A percentile compares a stretch with the other conserved stretches of the same genome.
Conservation (phyloP, 2,888 invertebrate species). For the Bombyx huttoni region DNA sequence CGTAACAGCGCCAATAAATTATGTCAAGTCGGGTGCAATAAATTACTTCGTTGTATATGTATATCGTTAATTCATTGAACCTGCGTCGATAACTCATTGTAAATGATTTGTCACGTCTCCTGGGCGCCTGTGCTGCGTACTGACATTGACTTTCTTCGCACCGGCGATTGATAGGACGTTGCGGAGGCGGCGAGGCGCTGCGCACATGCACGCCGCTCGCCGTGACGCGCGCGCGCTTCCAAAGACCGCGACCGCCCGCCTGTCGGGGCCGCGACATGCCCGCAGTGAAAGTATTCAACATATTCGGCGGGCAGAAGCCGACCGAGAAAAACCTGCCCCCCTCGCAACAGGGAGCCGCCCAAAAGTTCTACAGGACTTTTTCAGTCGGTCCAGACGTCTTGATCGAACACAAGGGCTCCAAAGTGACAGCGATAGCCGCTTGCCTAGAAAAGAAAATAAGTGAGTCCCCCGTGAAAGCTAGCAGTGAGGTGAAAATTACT, state of each 20-base stretch:
- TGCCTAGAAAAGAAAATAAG: slow-evolving; percentile 58
- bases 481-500: slow-evolving; percentile 15
- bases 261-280: slow-evolving; percentile 65
- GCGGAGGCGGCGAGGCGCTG: slow-evolving; percentile 14
- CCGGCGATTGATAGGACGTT: slow-evolving; percentile 39
- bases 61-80: not conserved
- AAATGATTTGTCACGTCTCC: slow-evolving; percentile 39
- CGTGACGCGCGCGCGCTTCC: slow-evolving; percentile 64
- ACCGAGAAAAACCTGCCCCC: slow-evolving; percentile 55
- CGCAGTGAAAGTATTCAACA: slow-evolving; percentile 71
- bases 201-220: slow-evolving; percentile 60
- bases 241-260: slow-evolving; percentile 47
- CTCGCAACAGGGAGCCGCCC: slow-evolving; percentile 47
- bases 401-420: slow-evolving; percentile 50
- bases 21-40: not conserved
- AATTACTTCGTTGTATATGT: not conserved
- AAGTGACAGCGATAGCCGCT: slow-evolving; percentile 64
- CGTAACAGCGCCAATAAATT: not conserved
- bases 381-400: slow-evolving; percentile 53
- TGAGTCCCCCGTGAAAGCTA: slow-evolving; percentile 37
- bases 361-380: slow-evolving; percentile 69
- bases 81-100: slow-evolving; percentile 17
- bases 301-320: slow-evolving; percentile 70
- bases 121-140: slow-evolving; percentile 38
- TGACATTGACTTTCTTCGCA: slow-evolving; percentile 68